Base-by-base conservation (phyloP, 2,797 vertebrate species). In the Gambusia yucatana region DNA sequence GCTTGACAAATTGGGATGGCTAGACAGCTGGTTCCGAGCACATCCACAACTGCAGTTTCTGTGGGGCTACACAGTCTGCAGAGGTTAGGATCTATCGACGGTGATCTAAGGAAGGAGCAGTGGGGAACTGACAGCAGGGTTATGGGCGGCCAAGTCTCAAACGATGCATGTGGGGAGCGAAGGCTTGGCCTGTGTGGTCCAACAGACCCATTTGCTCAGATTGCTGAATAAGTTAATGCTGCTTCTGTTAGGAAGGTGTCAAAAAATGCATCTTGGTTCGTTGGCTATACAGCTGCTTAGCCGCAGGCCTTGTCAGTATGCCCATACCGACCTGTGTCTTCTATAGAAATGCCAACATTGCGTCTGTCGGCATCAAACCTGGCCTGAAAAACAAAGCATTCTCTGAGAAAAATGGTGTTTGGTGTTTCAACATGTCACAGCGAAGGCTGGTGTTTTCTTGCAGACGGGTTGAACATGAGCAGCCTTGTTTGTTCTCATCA, bases 341-440 rank as follows among this genome's bases (percentile, higher is more conserved):
- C 28, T 17, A 36, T 28, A 36, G 30, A 63, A 36, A 36, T 30
- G 14, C 59, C 59, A 63, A 20, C 59, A 8, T 33, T 36, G 30
- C 0, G 1, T 6, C 16, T 14, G 30, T 33, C 10, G 33, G 59
- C 28, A 33, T 61, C 30, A 17, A 33, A 61, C 10, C 59, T 33
- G 16, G 59, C 14, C 59, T 20, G 59, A 36, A 36, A 20, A 36
- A 3, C 59, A 63, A 63, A 63, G 6, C 57, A 16, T 61, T 5
- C 28, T 30, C 28, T 61, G 13, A 30, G n/a, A 59, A 59, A 28
- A 59, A 28, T 14, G 11, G n/a, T 30, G n/a, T 4, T 59, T 30
- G 55, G 57, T 61, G 57, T 61, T 61, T 61, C 57, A 61, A 61
- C 57, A 30, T 33, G 57, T 61, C 57, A 61, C 28, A 61, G 28